Percentiles rank a stretch among this genome's conserved stretches.
These are phyloP conservation scores for Ictidomys tridecemlineatus DNA, from an alignment of 2,113 vertebrate species.

Conservation along the genomic window DNA sequence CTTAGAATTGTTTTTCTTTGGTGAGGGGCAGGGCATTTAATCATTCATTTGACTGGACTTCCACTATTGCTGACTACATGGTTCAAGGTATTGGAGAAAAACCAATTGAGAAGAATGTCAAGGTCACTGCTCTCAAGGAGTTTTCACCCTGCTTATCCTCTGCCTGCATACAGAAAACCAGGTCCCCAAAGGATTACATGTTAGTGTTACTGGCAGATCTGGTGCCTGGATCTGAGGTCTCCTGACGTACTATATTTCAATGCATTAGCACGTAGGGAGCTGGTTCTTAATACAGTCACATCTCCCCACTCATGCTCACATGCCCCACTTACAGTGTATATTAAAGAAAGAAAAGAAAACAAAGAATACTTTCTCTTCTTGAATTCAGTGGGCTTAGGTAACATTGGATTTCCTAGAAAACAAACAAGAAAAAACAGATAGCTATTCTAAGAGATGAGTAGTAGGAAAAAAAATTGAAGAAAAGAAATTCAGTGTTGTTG, in stretches of 20 bases:
- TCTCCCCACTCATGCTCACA: not conserved
- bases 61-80: not conserved
- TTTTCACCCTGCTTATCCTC: not conserved
- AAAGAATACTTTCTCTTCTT: not conserved
- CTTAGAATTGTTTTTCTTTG: not conserved
- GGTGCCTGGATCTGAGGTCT: not conserved
- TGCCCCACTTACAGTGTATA: too few relatives aligned
- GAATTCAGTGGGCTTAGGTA: not conserved
- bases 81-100: not conserved
- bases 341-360: not conserved
- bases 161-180: not conserved
- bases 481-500: not conserved
- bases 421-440: not conserved
- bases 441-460: not conserved
- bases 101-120: not conserved
- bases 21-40: not conserved
- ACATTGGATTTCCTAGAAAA: constrained; percentile 38
- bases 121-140: not conserved
- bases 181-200: not conserved
- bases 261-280: fast-evolving
- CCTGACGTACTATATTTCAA: fast-evolving
- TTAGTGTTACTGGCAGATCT: not conserved
- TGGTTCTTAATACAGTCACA: not conserved
- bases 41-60: not conserved
- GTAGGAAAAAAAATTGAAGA: not conserved